Conservation (phyloP, 2,888 invertebrate genomes). For the Drosophila siamana region DNA sequence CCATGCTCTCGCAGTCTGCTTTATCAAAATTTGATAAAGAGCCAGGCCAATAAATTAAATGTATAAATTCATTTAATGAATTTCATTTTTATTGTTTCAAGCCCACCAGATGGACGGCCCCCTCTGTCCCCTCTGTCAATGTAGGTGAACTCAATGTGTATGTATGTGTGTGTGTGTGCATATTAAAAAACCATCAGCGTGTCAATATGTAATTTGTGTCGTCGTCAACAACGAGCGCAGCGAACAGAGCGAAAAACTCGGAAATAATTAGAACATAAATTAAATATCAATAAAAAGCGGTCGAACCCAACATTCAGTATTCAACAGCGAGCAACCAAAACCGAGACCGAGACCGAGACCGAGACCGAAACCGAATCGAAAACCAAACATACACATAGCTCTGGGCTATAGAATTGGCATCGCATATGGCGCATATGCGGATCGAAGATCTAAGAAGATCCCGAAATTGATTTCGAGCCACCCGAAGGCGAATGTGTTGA, state of each 20-base stretch:
- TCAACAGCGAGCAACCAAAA: slow-evolving; percentile 14
- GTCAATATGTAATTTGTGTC: slow-evolving; percentile 83
- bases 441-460: slow-evolving; percentile 19
- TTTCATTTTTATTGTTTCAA: slow-evolving; percentile 75
- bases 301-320: slow-evolving; percentile 27
- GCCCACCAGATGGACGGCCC: slow-evolving; percentile 30
- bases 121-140: neutral
- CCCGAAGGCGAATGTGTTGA: slow-evolving; percentile 47
- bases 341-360: slow-evolving; percentile 1
- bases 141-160: slow-evolving; percentile 17
- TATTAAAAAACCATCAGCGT: slow-evolving; percentile 83
- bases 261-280: slow-evolving; percentile 80
- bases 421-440: slow-evolving; percentile 43
- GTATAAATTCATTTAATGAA: slow-evolving; percentile 82
- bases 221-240: slow-evolving; percentile 45
- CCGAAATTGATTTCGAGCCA: slow-evolving; percentile 65
- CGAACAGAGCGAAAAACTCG: slow-evolving; percentile 35
- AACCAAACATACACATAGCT: slow-evolving; percentile 2
- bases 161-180: slow-evolving; percentile 58
- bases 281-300: slow-evolving; percentile 71
- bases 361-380: neutral
- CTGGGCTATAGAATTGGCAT: neutral
- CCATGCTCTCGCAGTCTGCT: slow-evolving; percentile 41
- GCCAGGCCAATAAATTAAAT: slow-evolving; percentile 80
- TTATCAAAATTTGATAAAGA: slow-evolving; percentile 83